Base-by-base conservation (phyloP, 2,113 vertebrate genomes). In the Ariopsis seemanni region DNA sequence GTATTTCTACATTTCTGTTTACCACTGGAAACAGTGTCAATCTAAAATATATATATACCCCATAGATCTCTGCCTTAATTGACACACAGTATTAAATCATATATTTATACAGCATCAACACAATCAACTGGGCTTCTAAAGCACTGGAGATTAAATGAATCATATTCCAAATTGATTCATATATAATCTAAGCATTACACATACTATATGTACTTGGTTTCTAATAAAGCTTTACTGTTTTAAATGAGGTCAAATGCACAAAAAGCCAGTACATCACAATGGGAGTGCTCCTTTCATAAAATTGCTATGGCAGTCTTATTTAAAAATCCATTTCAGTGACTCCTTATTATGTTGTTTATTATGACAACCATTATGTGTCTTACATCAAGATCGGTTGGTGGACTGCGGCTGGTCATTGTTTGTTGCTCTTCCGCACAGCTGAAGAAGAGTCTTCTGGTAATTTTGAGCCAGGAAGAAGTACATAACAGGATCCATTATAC, bases 401-500 rank as follows among this genome's bases (percentile, higher is more conserved):
- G 20, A 83, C 87, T 71, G 88, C 34, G 82, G 67, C 2, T 79
- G 7, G 27, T 15, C 5, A 12, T 72, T 1, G 0, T 58, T 81
- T 8, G 11, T 20, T 17, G 87, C 85, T 91, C 89, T 93, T 69
- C 90, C 92, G 87, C 93, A 93, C 7, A 95, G 17, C 67, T 85
- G 52, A 42, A 91, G 58, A 69, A 95, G 25, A 53, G 71, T 86
- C 7, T 90, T 75, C 42, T 90, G 92, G 91, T 94, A 95, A 17
- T 86, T 90, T 20, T 30, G 65, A 34, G 94, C 92, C n/a, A 96
- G 88, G 90, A 94, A 94, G 88, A 95, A 95, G 86, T 96, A 96
- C 93, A 95, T 93, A 7, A 95, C 88, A 30, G 95, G 95, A 89
- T 95, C 94, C 88, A 96, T 88, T 7, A 94, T 72, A 8, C 92